Base-by-base conservation (phyloP, 2,113 vertebrate genomes). In the Calonectris borealis region DNA sequence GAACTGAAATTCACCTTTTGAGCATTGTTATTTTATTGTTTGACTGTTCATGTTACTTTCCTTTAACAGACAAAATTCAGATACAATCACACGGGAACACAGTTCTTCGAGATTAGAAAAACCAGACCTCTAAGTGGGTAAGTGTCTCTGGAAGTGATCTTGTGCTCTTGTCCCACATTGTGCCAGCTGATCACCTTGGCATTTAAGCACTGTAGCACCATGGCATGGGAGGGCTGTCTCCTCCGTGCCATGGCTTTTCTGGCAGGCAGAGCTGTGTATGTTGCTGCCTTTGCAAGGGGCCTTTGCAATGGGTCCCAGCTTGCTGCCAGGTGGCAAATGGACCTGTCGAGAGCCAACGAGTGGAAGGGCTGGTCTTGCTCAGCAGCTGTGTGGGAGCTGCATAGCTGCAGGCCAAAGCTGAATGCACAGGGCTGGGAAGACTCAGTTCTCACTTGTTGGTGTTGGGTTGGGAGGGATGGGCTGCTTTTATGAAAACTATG, bases 71-170 rank as follows among this genome's bases (percentile, higher is more conserved):
- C 31, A 54, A 92, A 88, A 92, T 76, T 86, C 98, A 99, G 99
- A 98, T 99, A 99, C 97, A 99, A 99, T 98, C 99, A 99, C 93
- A 99, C 99, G 3, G 99, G 99, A 97, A 99, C 99, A 34, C 99
- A 99, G 97, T 99, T 99, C 98, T 99, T 99, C 61, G 99, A 99
- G 97, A 99, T 99, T 95, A 99, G 99, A 97, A 99, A 99, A 98
- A 99, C 97, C 91, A 98, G 99, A 96, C 99, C 99, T 46, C 97
- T 99, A 49, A 99, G 99, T 93, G 99, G 99, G 99, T 99, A 97
- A 98, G 99, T 98, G 78, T 75, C 88, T 42, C 27, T 54, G 79
- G 62, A 32, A 49, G 3, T 54, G 52, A 7, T 14, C 2, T 70
- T 5, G 38, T n/a, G 48, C 21, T 34, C 31, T 60, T 58, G 57